A percentile compares a stretch with the other conserved stretches of the same genome.
Evolutionary conservation across 1,140 invertebrate species (phyloP).

Genomic region (Coelopa frigida): DNA sequence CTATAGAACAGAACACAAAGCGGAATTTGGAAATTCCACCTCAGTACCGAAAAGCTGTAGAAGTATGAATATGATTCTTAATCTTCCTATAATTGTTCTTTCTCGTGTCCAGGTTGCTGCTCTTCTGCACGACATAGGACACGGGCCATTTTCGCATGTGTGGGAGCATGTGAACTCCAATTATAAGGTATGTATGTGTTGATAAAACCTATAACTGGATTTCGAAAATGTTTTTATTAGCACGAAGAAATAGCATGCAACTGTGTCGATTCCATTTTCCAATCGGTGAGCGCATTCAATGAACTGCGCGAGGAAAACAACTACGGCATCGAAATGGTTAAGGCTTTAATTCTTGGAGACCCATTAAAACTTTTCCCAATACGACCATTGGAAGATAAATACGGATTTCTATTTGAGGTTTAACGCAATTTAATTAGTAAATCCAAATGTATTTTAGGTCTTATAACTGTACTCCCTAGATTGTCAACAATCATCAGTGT

Average conservation of each 20-base stretch:
- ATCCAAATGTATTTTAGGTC: not conserved
- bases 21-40: constrained; percentile 6
- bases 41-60: constrained; percentile 23
- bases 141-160: constrained; percentile 59
- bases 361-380: constrained; percentile 12
- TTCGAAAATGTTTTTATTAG: constrained; percentile 8
- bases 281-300: constrained; percentile 12
- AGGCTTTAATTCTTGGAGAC: constrained; percentile 29
- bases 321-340: constrained; percentile 30
- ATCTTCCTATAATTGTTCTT: not conserved
- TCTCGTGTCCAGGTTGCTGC: constrained; percentile 53
- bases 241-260: constrained; percentile 23
- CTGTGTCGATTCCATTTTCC: constrained; percentile 33
- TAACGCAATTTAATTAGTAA: too few species aligned
- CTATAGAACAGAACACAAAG: constrained; percentile 23
- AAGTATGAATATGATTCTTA: constrained; percentile 9
- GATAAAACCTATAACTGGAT: not conserved
- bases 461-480: constrained; percentile 37
- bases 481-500: constrained; percentile 57
- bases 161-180: constrained; percentile 48
- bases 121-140: constrained; percentile 62
- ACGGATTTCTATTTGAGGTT: constrained; percentile 16
- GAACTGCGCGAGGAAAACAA: constrained; percentile 23
- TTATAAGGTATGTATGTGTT: constrained; percentile 24
- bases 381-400: constrained; percentile 5